Evolutionary conservation across 1,140 invertebrate species (phyloP), one percentile per base, ranked within the genome.

Genomic region (Drosophila kohkoa): DNA sequence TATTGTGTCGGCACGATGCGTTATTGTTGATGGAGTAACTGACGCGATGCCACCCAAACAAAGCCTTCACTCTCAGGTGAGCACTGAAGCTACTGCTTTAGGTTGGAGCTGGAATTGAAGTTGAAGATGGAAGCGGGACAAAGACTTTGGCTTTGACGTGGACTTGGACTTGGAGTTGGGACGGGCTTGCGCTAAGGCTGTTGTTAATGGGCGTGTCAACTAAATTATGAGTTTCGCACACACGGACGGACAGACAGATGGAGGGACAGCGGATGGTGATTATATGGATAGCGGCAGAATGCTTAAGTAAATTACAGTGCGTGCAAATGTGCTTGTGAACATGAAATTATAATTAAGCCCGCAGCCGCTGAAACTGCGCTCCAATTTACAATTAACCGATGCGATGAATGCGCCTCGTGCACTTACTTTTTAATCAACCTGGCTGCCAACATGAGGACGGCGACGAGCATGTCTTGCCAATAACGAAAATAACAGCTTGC

Each of bases 241-340:
- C 75, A 70, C 70, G 69, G 72, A 65, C 28, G 38, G 28, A 55
- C 10, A 13, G 55, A 43, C 32, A 8, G 54, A 7, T 7, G 10
- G 52, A 20, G 75, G 6, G 45, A 54, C 51, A 48, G 32, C 16
- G 30, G 64, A 15, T 60, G 69, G 62, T 67, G 62, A 77, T 70
- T 89, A 83, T 89, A 78, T 64, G 71, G 68, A 74, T 75, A 89
- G 77, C 78, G 69, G 73, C 78, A 81, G 70, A 88, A 88, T 88
- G 83, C 81, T 89, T 91, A 89, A 91, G 89, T 91, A 91, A 91
- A 91, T 91, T 91, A 91, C 89, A 91, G 89, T 91, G 88, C 83
- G 85, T 91, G 88, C 88, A 91, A 91, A 91, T 91, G 85, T 91
- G 90, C 85, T 90, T 91, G 89, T 91, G 89, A 91, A 91, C 89